Evolutionary conservation across 2,888 invertebrate genomes (phyloP).

Genomic region (Sarcophaga caerulescens): DNA sequence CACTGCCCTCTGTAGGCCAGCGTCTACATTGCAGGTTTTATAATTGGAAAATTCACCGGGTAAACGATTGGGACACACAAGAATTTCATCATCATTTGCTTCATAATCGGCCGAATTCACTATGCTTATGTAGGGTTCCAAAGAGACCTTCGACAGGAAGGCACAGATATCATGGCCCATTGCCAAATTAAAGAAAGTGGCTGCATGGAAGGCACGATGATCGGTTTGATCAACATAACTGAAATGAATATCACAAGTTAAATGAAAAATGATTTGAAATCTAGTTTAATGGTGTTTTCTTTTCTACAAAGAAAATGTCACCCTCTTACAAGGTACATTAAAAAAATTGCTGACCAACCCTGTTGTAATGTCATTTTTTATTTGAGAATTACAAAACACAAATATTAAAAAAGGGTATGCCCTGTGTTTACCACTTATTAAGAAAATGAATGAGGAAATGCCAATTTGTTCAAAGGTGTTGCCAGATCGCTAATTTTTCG

Average conservation of each 20-base stretch:
- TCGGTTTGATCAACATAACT: constrained; percentile 62
- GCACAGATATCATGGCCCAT: constrained; percentile 69
- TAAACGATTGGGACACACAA: constrained; percentile 67
- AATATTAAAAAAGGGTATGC: too few species aligned
- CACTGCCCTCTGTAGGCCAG: constrained; percentile 66
- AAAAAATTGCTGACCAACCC: too few species aligned
- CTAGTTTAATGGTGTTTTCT: too few species aligned
- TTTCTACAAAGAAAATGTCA: too few species aligned
- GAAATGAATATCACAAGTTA: background rate
- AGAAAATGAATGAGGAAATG: too few species aligned
- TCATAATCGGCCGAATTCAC: constrained; percentile 65
- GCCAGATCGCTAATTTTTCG: too few species aligned
- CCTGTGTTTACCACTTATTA: too few species aligned
- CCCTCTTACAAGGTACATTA: too few species aligned
- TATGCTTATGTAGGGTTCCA: constrained; percentile 56
- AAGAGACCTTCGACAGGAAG: constrained; percentile 27
- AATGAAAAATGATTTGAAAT: background rate
- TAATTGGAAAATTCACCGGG: constrained; percentile 49
- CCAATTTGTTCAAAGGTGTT: too few species aligned
- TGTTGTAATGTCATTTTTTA: too few species aligned
- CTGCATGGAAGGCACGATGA: constrained; percentile 69
- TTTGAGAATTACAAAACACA: too few species aligned
- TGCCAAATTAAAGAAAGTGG: constrained; percentile 66
- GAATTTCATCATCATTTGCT: constrained; percentile 64
- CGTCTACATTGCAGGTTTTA: constrained; percentile 68